Evolutionary conservation across 1,140 invertebrate species (phyloP).

Genomic region (Bemisia tabaci): DNA sequence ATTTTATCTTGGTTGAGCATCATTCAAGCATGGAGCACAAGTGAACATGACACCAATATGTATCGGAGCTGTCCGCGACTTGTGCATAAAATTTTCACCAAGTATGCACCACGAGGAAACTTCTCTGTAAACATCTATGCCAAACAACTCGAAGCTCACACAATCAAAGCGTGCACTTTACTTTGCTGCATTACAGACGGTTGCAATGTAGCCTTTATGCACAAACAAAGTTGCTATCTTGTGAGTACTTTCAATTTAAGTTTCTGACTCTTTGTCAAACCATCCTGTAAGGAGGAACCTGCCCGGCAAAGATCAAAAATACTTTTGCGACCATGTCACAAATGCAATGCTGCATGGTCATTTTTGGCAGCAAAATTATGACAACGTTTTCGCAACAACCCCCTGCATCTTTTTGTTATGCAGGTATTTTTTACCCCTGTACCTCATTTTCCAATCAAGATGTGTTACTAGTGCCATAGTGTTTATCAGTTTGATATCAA

Average conservation of each 20-base stretch:
- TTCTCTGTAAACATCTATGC: neutral
- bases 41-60: neutral
- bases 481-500: no score
- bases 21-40: neutral
- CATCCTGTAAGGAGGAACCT: no score
- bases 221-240: slow-evolving; percentile 58
- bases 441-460: no score
- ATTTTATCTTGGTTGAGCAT: neutral
- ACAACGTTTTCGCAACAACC: no score
- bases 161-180: slow-evolving; percentile 48
- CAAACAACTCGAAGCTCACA: slow-evolving; percentile 12
- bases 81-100: neutral
- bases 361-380: no score
- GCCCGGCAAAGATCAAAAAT: no score
- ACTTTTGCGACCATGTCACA: no score
- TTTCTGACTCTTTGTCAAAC: neutral
- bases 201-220: slow-evolving; percentile 68
- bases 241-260: slow-evolving; percentile 28
- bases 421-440: no score
- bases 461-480: no score
- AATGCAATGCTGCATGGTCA: no score
- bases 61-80: neutral
- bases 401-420: no score
- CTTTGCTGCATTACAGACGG: slow-evolving; percentile 48
- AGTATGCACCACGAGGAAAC: neutral